A percentile compares a stretch with the other conserved stretches of the same genome.
Conservation (phyloP, 2,888 invertebrate species). For the Steinernema carpocapsae region DNA sequence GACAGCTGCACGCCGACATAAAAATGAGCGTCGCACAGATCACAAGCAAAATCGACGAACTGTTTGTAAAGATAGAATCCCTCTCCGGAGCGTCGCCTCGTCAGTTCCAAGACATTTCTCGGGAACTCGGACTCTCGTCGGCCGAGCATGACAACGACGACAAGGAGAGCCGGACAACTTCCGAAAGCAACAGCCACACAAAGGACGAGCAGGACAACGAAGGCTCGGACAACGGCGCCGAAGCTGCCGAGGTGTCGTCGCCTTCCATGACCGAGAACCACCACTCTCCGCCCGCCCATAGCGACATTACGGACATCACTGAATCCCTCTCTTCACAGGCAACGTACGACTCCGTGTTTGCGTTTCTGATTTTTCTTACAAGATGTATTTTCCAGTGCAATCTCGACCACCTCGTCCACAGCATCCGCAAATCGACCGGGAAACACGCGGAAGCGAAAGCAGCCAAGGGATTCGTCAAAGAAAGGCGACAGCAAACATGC, state of each 20-base stretch:
- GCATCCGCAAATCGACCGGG: constrained; percentile 11
- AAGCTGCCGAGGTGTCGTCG: background rate
- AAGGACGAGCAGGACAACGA: constrained; percentile 25
- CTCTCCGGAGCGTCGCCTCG: constrained; percentile 17
- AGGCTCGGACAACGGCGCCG: constrained; percentile 12
- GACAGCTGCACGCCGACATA: constrained; percentile 43
- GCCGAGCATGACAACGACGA: constrained; percentile 27
- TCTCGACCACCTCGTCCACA: background rate
- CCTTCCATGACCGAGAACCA: constrained; percentile 27
- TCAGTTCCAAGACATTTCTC: constrained; percentile 19
- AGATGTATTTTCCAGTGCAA: constrained; percentile 13
- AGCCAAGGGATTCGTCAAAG: constrained; percentile 21
- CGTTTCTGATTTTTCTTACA: background rate
- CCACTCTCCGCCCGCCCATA: constrained; percentile 13
- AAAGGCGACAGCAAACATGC: constrained; percentile 20
- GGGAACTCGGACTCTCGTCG: constrained; percentile 28
- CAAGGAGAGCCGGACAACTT: constrained; percentile 25
- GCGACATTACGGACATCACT: constrained; percentile 23
- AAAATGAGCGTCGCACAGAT: constrained; percentile 43
- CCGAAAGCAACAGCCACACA: constrained; percentile 11
- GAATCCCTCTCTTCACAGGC: constrained; percentile 4
- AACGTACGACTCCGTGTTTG: constrained; percentile 3
- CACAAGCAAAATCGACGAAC: constrained; percentile 41
- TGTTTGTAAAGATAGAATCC: constrained; percentile 37
- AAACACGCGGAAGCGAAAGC: constrained; percentile 12